phyloP scores from a whole-genome alignment of 2,113 vertebrate species.

The Amazona guildingii region DNA sequence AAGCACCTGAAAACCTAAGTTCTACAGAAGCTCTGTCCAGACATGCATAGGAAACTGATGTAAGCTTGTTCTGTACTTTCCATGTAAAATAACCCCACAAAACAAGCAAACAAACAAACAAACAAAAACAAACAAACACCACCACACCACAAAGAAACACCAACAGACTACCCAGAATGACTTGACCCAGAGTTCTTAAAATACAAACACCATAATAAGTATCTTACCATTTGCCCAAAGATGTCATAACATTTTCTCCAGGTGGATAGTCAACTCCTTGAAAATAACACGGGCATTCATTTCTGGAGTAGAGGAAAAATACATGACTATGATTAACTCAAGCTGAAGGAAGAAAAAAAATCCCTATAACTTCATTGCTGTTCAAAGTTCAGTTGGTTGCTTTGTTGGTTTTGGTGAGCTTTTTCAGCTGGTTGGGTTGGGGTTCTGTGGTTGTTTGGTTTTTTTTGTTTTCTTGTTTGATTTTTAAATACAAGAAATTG shows the following conservation, averaged over 20 bases:
- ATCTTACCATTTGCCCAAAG: constrained; percentile 93
- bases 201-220: neutral
- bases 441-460: accelerated
- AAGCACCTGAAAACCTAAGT: neutral
- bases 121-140: neutral
- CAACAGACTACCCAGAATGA: neutral
- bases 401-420: neutral
- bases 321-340: neutral
- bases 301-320: constrained; percentile 70
- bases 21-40: neutral
- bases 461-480: neutral
- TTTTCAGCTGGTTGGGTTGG: accelerated
- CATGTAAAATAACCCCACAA: neutral
- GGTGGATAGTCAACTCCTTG: constrained; percentile 88
- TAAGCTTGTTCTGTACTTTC: neutral
- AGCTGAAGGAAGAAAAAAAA: neutral
- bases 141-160: neutral
- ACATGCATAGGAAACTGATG: neutral
- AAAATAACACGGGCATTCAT: constrained; percentile 90
- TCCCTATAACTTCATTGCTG: neutral
- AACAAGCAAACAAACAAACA: neutral
- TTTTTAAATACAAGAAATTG: neutral
- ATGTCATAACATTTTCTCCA: constrained; percentile 88
- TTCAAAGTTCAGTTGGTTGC: neutral
- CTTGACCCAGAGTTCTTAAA: neutral